Percentiles rank a stretch among this genome's conserved stretches.
Evolutionary conservation across 2,888 invertebrate genomes (phyloP).

Genomic region (Neocrepidodera transversa): DNA sequence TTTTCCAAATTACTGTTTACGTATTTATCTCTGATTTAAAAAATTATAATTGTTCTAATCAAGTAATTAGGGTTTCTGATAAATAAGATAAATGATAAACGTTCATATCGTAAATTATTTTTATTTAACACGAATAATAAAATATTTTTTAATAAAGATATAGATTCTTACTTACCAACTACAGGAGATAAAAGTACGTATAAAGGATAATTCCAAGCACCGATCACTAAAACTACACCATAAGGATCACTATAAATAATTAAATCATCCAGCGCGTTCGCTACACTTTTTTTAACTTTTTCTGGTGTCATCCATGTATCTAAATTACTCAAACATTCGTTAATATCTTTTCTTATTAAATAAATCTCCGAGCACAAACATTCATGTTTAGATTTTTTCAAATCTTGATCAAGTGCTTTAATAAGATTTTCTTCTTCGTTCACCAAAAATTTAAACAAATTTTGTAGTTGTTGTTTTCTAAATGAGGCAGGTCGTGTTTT

Average conservation of each 20-base stretch:
- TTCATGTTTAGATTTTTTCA: constrained; percentile 78
- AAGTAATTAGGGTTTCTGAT: no score
- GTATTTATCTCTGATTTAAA: no score
- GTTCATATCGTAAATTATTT: no score
- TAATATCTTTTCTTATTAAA: constrained; percentile 76
- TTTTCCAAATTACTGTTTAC: no score
- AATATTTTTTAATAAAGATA: no score
- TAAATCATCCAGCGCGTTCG: constrained; percentile 76
- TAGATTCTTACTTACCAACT: constrained; percentile 61
- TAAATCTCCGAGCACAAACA: constrained; percentile 78
- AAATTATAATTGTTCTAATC: no score
- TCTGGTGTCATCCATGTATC: constrained; percentile 81
- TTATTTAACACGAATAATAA: no score
- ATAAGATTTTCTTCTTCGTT: constrained; percentile 83
- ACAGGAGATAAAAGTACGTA: constrained; percentile 81
- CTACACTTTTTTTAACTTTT: constrained; percentile 71
- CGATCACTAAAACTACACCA: constrained; percentile 88
- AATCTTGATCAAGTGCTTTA: constrained; percentile 70
- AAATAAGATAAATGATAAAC: no score
- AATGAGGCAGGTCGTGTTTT: constrained; percentile 80
- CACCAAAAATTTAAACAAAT: constrained; percentile 59
- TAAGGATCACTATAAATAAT: constrained; percentile 86
- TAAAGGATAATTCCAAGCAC: constrained; percentile 98
- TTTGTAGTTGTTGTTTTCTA: constrained; percentile 65
- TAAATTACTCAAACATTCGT: constrained; percentile 71